Conservation (phyloP, 2,797 vertebrate species). For the Spinus pinus region DNA sequence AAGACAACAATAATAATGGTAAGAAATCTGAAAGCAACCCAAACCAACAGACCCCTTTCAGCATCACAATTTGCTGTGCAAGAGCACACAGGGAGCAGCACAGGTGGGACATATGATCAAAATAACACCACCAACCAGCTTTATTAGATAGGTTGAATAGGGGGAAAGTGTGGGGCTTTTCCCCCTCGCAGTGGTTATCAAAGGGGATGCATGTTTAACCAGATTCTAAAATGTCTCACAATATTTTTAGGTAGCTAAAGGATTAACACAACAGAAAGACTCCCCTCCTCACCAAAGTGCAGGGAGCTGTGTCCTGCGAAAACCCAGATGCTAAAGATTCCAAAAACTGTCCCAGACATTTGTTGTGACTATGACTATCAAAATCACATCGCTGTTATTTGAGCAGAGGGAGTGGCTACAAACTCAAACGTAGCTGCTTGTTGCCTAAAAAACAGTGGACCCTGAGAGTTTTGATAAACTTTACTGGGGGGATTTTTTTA, state of each 20-base stretch:
- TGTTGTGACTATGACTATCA: not conserved
- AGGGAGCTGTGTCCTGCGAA: not conserved
- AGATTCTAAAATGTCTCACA: not conserved
- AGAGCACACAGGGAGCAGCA: not conserved
- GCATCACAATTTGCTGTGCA: not conserved
- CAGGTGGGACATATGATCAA: not conserved
- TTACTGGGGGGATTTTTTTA: not conserved
- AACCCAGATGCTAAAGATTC: not conserved
- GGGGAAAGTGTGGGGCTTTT: not conserved
- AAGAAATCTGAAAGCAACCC: not conserved
- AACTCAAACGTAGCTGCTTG: not conserved
- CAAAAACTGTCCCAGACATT: not conserved
- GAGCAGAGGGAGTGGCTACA: not conserved
- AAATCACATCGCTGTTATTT: not conserved
- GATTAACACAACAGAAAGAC: not conserved
- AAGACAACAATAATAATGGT: not conserved
- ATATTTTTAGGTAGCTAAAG: not conserved
- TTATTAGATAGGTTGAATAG: not conserved
- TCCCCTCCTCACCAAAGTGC: not conserved
- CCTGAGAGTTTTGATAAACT: not conserved
- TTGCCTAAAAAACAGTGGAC: not conserved
- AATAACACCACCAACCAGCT: not conserved
- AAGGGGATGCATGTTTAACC: not conserved
- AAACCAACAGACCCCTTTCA: not conserved
- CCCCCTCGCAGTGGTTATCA: not conserved